Evolutionary conservation across 2,113 vertebrate species (phyloP).

Genomic region (Opisthocomus hoazin): DNA sequence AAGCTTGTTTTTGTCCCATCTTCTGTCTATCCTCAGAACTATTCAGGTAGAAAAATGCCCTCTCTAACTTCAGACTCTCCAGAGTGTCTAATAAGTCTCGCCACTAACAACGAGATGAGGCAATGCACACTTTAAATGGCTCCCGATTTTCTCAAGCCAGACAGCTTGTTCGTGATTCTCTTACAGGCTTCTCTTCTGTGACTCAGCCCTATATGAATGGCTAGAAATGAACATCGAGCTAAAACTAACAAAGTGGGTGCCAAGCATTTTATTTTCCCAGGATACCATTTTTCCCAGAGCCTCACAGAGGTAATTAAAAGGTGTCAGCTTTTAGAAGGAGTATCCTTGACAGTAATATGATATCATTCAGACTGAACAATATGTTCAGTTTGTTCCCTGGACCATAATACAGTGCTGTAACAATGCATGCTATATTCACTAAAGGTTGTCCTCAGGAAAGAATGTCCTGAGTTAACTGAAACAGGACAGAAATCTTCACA

Average conservation of each 20-base stretch:
- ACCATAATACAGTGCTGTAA: background rate
- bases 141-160: conserved; percentile 36
- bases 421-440: background rate
- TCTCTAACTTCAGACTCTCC: background rate
- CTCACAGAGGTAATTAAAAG: conserved; percentile 54
- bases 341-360: conserved; percentile 48
- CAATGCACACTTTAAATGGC: background rate
- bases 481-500: background rate
- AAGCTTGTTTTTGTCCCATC: background rate
- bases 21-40: background rate
- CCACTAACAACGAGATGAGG: background rate
- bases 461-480: background rate
- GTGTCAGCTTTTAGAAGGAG: conserved; percentile 49
- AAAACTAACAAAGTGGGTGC: conserved; percentile 52
- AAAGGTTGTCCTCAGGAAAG: background rate
- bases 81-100: background rate
- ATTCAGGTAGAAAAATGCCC: conserved; percentile 2
- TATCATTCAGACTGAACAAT: conserved; percentile 34
- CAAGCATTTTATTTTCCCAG: background rate
- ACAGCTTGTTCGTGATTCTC: background rate
- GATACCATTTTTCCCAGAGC: conserved; percentile 9
- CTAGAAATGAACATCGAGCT: conserved; percentile 33
- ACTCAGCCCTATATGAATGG: conserved; percentile 30
- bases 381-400: background rate
- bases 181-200: conserved; percentile 5